Base-by-base conservation (phyloP, 2,888 invertebrate genomes). In the Eurytoma adleriae region DNA sequence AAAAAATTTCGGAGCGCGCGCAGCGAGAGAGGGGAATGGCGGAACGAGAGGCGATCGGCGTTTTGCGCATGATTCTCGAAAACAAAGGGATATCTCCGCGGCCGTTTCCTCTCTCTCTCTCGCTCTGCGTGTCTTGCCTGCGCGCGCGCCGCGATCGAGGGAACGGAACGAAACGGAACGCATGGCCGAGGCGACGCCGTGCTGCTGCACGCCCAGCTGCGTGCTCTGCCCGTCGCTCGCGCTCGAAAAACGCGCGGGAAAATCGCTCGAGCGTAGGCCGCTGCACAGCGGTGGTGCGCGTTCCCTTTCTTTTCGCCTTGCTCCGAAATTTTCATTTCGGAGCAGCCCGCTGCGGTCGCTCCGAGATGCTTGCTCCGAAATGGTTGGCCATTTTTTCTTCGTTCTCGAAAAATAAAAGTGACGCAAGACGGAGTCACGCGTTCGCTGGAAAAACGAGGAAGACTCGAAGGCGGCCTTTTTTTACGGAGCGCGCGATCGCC, bases 231-330 rank as follows among this genome's bases (percentile, higher is more conserved):
- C 74, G 70, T 64, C 68, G 83, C 71, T 83, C 83, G 83, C 83
- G 84, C 83, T 80, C 79, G 77, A 76, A 78, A 76, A 76, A 80
- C 50, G 77, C 70, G 82, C 75, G 79, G 79, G 78, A 77, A 85
- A 84, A 84, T 84, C 83, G 83, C 82, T 84, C 82, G 84, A 81
- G 84, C 82, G 30, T 18, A 50, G 30, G n/a, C 40, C 85, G 84
- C 62, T 62, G 62, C 62, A 30, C 62, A 62, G 30, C n/a, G 0
- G 14, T 14, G 7, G 16, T 1, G 13, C 3, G 16, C 40, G 30
- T 1, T 10, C 12, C 50, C 14, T 16, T 0, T 16, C 1, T 10
- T 54, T n/a, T 5, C 13, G n/a, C n/a, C 7, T 40, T 54, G 54
- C 16, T 54, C 54, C 54, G 3, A n/a, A 54, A 14, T 54, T 54